These are phyloP conservation scores for Oryzias woworae DNA, from an alignment of 2,113 vertebrate species.

Conservation along the genomic window DNA sequence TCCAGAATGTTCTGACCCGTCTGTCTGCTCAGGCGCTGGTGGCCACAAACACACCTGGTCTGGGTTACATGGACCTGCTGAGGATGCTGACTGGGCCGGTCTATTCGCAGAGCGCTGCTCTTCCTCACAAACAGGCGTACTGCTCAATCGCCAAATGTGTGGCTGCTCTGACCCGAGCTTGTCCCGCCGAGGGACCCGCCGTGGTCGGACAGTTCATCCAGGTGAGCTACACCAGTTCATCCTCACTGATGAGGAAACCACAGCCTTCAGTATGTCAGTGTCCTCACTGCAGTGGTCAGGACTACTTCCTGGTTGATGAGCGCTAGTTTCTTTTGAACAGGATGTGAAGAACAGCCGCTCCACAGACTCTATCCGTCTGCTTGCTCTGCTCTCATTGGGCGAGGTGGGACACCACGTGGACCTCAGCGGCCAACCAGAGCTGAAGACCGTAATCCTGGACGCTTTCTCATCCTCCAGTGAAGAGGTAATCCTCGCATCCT, in stretches of 20 bases:
- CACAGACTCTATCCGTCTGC: conserved; percentile 95
- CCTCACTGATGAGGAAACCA: too few relatives aligned
- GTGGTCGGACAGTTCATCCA: conserved; percentile 99
- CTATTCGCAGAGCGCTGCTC: conserved; percentile 91
- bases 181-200: conserved; percentile 93
- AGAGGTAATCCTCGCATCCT: conserved; percentile 74
- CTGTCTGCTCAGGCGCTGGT: conserved; percentile 82
- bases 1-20: background rate
- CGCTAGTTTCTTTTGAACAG: conserved; percentile 9
- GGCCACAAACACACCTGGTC: conserved; percentile 86
- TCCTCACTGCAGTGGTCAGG: too few relatives aligned
- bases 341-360: conserved; percentile 98
- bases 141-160: conserved; percentile 99
- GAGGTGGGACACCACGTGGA: conserved; percentile 98
- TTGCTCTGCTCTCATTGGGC: conserved; percentile 94
- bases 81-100: conserved; percentile 96
- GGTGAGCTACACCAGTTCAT: conserved; percentile 26
- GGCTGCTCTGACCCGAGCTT: conserved; percentile 94
- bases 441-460: conserved; percentile 96
- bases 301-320: background rate
- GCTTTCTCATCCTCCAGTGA: conserved; percentile 98
- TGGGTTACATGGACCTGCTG: conserved; percentile 97
- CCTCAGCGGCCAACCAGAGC: conserved; percentile 93
- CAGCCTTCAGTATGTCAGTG: too few relatives aligned
- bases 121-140: conserved; percentile 98